These are phyloP conservation scores for Nasonia longicornis DNA, from an alignment of 1,140 invertebrate species.

Conservation along the genomic window DNA sequence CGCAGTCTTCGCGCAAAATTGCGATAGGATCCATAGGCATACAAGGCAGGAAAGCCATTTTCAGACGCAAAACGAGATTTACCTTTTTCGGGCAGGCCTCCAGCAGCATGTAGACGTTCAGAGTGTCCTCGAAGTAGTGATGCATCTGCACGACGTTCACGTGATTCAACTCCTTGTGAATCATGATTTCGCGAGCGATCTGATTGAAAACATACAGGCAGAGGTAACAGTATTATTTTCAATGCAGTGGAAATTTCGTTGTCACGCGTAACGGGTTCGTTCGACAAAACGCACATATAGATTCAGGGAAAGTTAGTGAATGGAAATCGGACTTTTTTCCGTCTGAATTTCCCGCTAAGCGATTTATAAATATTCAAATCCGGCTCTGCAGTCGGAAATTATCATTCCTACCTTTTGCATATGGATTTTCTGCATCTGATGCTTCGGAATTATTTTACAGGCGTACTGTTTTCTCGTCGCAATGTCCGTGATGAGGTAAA, in stretches of 20 bases:
- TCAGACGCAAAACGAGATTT: conserved; percentile 45
- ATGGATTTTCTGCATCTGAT: conserved; percentile 76
- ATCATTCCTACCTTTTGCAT: conserved; percentile 73
- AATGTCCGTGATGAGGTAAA: conserved; percentile 78
- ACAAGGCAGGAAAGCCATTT: background rate
- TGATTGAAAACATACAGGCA: conserved; percentile 38
- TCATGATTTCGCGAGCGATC: conserved; percentile 77
- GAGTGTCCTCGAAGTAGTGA: conserved; percentile 78
- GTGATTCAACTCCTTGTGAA: conserved; percentile 77
- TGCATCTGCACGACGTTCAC: conserved; percentile 79
- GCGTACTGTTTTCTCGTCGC: conserved; percentile 75
- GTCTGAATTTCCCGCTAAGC: background rate
- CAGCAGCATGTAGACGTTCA: conserved; percentile 81
- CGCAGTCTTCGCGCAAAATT: background rate
- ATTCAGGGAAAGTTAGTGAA: background rate
- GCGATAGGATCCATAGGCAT: background rate
- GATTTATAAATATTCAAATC: background rate
- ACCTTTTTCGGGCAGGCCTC: conserved; percentile 79
- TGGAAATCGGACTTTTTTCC: background rate
- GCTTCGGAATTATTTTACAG: conserved; percentile 82
- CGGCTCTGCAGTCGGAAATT: background rate
- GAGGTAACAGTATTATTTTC: conserved; percentile 21
- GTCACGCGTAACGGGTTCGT: background rate
- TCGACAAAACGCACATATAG: background rate
- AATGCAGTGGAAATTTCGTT: background rate